Evolutionary conservation across 2,888 invertebrate genomes (phyloP).

Genomic region (Drosophila pseudotalamancana): DNA sequence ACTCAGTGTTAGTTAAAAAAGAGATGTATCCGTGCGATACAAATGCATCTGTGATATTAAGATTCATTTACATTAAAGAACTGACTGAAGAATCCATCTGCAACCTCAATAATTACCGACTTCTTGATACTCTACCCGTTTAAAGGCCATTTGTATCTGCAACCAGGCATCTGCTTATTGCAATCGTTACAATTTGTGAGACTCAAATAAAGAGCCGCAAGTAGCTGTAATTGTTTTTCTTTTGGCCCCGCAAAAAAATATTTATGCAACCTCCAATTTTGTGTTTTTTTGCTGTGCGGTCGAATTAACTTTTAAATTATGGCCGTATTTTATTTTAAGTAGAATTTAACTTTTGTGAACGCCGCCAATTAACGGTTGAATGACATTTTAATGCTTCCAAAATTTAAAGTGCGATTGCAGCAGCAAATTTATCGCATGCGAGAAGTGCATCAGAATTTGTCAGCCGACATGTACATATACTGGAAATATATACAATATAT

Average conservation of each 20-base stretch:
- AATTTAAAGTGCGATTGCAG: conserved; percentile 59
- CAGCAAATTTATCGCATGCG: conserved; percentile 54
- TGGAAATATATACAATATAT: not conserved
- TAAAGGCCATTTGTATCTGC: not conserved
- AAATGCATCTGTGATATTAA: too few species aligned
- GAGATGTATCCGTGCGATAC: too few species aligned
- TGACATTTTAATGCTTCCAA: conserved; percentile 72
- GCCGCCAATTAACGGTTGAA: conserved; percentile 69
- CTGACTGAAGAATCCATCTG: too few species aligned
- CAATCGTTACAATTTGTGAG: not conserved
- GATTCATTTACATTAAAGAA: too few species aligned
- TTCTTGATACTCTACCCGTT: too few species aligned
- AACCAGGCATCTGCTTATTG: conserved; percentile 8
- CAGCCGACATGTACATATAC: conserved; percentile 42
- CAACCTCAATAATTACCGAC: too few species aligned
- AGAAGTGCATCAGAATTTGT: conserved; percentile 42
- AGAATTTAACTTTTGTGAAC: conserved; percentile 54
- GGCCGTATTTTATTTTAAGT: conserved; percentile 61
- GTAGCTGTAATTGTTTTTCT: conserved; percentile 7
- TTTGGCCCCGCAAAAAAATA: not conserved
- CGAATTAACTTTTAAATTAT: conserved; percentile 61
- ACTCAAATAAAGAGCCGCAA: conserved; percentile 3
- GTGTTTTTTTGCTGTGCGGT: conserved; percentile 15
- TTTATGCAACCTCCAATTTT: too few species aligned
- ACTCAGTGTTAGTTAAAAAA: too few species aligned